phyloP scores from a whole-genome alignment of 2,888 invertebrate genomes.

The Dryomyza anilis region DNA sequence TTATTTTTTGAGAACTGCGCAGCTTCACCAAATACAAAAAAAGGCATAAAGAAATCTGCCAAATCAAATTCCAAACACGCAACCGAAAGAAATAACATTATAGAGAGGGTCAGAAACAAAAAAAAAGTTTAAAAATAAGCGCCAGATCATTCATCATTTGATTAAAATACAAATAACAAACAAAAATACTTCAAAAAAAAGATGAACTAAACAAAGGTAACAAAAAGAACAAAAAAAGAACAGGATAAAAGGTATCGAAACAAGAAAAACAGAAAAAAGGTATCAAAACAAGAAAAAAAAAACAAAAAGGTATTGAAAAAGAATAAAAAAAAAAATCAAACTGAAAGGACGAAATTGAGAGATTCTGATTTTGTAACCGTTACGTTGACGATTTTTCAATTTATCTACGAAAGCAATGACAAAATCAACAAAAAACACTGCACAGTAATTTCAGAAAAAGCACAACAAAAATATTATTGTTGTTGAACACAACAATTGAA shows the following conservation, averaged over 20 bases:
- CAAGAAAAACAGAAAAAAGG: background rate
- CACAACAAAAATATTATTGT: background rate
- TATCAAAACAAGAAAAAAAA: constrained; percentile 5
- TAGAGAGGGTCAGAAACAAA: background rate
- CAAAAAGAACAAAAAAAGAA: background rate
- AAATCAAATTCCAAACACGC: background rate
- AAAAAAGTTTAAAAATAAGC: constrained; percentile 32
- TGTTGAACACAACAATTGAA: background rate
- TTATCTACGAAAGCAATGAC: constrained; percentile 1
- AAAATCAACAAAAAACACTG: background rate
- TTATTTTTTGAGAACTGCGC: background rate
- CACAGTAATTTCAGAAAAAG: background rate
- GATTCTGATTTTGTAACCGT: constrained; percentile 19
- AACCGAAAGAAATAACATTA: background rate
- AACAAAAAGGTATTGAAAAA: background rate
- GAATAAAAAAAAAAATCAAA: background rate
- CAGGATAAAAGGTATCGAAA: background rate
- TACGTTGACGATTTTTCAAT: constrained; percentile 21
- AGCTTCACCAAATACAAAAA: constrained; percentile 1
- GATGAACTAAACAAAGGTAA: background rate
- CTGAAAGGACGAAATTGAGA: constrained; percentile 17
- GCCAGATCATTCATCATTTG: constrained; percentile 34
- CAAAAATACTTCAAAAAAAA: background rate
- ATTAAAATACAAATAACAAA: constrained; percentile 24
- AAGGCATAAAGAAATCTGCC: background rate